A percentile compares a stretch with the other conserved stretches of the same genome.
phyloP scores from a whole-genome alignment of 2,797 vertebrate genomes.

The Anisognathus igniventris region DNA sequence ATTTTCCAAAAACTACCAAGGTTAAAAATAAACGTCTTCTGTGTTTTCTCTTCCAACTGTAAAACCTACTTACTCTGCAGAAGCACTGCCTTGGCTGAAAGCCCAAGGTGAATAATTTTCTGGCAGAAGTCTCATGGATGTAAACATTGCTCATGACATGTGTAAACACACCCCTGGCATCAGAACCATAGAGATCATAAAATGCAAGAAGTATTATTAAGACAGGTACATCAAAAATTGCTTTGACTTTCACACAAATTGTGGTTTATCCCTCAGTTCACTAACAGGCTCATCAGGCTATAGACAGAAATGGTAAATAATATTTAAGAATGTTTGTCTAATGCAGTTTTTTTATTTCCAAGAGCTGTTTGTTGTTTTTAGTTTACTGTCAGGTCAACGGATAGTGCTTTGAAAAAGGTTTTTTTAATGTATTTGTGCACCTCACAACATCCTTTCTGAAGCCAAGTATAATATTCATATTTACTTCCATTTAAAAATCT shows the following conservation, averaged over 20 bases:
- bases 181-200: not conserved
- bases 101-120: not conserved
- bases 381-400: not conserved
- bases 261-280: not conserved
- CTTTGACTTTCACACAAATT: not conserved
- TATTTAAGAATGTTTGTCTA: not conserved
- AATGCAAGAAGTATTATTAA: not conserved
- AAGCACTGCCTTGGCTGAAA: not conserved
- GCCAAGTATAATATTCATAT: not conserved
- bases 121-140: not conserved
- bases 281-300: not conserved
- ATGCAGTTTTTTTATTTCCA: accelerated
- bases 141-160: not conserved
- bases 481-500: not conserved
- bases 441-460: not conserved
- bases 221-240: not conserved
- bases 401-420: not conserved
- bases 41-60: not conserved
- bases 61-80: not conserved
- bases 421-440: not conserved
- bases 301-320: not conserved
- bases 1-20: not conserved
- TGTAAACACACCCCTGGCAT: not conserved
- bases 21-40: not conserved
- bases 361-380: not conserved